phyloP scores from a whole-genome alignment of 2,888 invertebrate species.

The Caenorhabditis sulstoni region DNA sequence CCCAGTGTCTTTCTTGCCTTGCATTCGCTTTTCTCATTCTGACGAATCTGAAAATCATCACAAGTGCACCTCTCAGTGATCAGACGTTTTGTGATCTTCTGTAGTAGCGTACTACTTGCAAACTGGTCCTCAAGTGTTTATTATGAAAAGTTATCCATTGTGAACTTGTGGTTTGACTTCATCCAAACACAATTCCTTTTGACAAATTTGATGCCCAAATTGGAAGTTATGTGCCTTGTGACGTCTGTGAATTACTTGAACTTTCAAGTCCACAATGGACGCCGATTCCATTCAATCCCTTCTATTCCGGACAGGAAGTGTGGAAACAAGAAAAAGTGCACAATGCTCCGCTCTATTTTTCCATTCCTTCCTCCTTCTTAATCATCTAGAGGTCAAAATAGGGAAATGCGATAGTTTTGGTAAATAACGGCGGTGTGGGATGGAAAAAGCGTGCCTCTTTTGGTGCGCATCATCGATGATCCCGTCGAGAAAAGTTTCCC shows the following conservation, averaged over 20 bases:
- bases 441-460: background rate
- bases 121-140: conserved; percentile 36
- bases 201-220: background rate
- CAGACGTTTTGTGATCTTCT: no score
- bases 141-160: conserved; percentile 10
- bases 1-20: conserved; percentile 98
- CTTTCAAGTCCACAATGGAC: conserved; percentile 47
- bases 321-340: conserved; percentile 13
- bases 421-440: conserved; percentile 13
- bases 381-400: conserved; percentile 34
- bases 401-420: conserved; percentile 34
- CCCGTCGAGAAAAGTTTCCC: conserved; percentile 15
- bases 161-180: background rate
- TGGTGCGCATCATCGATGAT: conserved; percentile 27
- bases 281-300: conserved; percentile 22
- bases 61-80: conserved; percentile 8
- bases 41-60: conserved; percentile 52
- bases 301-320: conserved; percentile 2
- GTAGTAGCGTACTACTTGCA: background rate
- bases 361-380: background rate
- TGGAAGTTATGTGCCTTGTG: conserved; percentile 25
- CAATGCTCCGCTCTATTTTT: conserved; percentile 7
- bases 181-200: conserved; percentile 16
- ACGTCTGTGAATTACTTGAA: conserved; percentile 49
- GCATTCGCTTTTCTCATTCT: conserved; percentile 85